Evolutionary conservation across 1,140 invertebrate species (phyloP).

Genomic region (Chionoecetes opilio): DNA sequence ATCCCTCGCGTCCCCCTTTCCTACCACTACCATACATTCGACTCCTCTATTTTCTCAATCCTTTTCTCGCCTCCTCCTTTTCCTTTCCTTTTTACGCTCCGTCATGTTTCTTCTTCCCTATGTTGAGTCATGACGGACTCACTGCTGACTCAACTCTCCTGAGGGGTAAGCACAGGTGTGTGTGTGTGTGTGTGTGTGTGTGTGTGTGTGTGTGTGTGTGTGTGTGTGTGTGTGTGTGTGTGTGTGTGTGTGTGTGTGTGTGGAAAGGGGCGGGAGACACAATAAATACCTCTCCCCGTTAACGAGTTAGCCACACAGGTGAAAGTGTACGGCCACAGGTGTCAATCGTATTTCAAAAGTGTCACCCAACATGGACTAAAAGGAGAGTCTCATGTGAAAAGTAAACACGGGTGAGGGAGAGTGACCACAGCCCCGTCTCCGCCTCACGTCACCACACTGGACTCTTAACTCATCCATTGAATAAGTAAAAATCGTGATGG

Average conservation of each 20-base stretch:
- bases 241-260: too few relatives aligned
- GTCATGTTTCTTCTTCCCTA: neutral
- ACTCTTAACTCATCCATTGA: too few relatives aligned
- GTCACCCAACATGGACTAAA: slow-evolving; percentile 7
- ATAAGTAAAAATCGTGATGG: too few relatives aligned
- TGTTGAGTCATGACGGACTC: slow-evolving; percentile 32
- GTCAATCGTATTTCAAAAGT: slow-evolving; percentile 52
- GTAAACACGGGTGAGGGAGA: slow-evolving; percentile 36
- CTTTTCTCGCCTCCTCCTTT: neutral
- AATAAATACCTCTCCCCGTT: slow-evolving; percentile 9
- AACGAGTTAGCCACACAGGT: slow-evolving; percentile 52
- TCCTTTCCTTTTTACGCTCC: neutral
- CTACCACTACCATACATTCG: neutral
- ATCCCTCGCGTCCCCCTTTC: neutral
- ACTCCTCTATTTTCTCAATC: neutral
- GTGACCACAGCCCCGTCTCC: neutral
- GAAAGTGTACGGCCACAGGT: slow-evolving; percentile 56
- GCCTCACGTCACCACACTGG: neutral
- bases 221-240: too few relatives aligned
- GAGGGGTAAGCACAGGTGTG: slow-evolving; percentile 42
- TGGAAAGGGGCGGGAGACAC: neutral
- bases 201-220: neutral
- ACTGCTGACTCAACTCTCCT: neutral
- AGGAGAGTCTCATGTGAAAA: slow-evolving; percentile 64
- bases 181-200: slow-evolving; percentile 40